These are phyloP conservation scores for Abscondita cerata DNA, from an alignment of 2,888 invertebrate species.

Conservation along the genomic window DNA sequence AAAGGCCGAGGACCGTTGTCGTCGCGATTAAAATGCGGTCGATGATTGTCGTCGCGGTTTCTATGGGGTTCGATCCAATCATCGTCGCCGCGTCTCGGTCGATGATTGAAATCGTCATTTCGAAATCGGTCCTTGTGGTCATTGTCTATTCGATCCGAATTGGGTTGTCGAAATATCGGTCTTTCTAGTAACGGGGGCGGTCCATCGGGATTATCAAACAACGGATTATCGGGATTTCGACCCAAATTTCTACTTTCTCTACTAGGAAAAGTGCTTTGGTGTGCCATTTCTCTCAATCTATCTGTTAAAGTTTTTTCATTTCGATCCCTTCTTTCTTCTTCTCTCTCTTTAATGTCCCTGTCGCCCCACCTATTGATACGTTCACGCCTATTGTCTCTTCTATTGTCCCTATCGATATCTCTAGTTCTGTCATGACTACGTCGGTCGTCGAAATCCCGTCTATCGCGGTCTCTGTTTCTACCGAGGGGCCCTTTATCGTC, in stretches of 20 bases:
- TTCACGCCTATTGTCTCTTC: slow-evolving; percentile 49
- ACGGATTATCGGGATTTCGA: slow-evolving; percentile 18
- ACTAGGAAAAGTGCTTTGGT: slow-evolving; percentile 32
- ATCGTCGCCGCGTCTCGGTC: slow-evolving; percentile 13
- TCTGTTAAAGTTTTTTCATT: slow-evolving; percentile 49
- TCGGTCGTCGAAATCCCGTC: slow-evolving; percentile 50
- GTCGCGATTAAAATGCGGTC: slow-evolving; percentile 15
- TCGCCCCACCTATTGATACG: slow-evolving; percentile 45
- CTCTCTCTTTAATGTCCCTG: slow-evolving; percentile 34
- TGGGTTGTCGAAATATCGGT: slow-evolving; percentile 47
- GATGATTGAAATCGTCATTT: slow-evolving; percentile 33
- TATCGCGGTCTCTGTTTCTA: slow-evolving; percentile 52
- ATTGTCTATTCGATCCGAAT: slow-evolving; percentile 40
- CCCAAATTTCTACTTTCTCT: slow-evolving; percentile 27
- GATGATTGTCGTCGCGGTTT: slow-evolving; percentile 8
- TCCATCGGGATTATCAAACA: slow-evolving; percentile 43
- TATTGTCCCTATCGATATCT: slow-evolving; percentile 52
- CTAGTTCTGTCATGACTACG: slow-evolving; percentile 45
- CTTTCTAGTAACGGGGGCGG: slow-evolving; percentile 55
- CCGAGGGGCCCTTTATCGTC: slow-evolving; percentile 45
- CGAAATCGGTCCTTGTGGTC: slow-evolving; percentile 47
- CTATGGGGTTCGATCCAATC: slow-evolving; percentile 39
- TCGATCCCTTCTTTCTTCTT: slow-evolving; percentile 50
- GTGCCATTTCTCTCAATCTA: slow-evolving; percentile 45
- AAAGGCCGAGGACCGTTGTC: slow-evolving; percentile 37